Conservation (phyloP, 2,888 invertebrate genomes). For the Acleris literana region DNA sequence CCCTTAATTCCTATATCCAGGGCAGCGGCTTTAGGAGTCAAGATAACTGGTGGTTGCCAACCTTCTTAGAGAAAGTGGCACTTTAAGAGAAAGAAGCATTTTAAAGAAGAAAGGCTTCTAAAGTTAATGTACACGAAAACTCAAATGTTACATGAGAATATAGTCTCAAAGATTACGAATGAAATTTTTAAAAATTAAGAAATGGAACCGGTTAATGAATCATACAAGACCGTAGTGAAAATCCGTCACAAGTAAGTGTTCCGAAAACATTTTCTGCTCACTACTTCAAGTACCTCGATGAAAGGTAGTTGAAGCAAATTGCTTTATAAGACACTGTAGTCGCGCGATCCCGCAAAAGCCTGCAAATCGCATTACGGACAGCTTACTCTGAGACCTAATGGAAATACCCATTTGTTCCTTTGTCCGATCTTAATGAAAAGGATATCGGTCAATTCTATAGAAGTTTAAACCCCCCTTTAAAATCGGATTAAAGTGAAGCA, state of each 20-base stretch:
- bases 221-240: not conserved
- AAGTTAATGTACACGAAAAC: no score
- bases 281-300: slow-evolving; percentile 28
- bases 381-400: slow-evolving; percentile 45
- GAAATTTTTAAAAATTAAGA: no score
- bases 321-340: slow-evolving; percentile 39
- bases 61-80: no score
- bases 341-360: slow-evolving; percentile 40
- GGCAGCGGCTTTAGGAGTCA: no score
- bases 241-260: not conserved
- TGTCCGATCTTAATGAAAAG: slow-evolving; percentile 50
- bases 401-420: slow-evolving; percentile 50
- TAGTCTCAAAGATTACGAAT: no score
- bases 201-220: no score
- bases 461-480: slow-evolving; percentile 43
- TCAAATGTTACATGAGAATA: no score
- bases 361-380: slow-evolving; percentile 43
- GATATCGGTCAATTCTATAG: slow-evolving; percentile 46
- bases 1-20: no score
- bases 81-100: no score
- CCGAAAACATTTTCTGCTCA: slow-evolving; percentile 28
- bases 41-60: no score
- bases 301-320: slow-evolving; percentile 40
- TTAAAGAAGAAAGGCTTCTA: no score
- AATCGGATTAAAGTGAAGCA: slow-evolving; percentile 37